Evolutionary conservation across 2,888 invertebrate genomes (phyloP).

Genomic region (Drosophila borborema): DNA sequence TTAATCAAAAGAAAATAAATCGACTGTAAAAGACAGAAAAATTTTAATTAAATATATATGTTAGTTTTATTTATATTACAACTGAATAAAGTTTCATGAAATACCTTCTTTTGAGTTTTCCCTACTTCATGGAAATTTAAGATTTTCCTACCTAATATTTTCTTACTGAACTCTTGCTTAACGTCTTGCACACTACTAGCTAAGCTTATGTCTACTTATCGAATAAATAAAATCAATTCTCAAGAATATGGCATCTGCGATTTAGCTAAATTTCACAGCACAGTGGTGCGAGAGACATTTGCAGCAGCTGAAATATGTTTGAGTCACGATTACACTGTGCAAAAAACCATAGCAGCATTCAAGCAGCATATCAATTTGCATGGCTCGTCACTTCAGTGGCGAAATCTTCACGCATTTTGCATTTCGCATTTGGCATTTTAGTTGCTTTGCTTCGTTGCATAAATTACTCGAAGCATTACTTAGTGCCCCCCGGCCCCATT

Average conservation of each 20-base stretch:
- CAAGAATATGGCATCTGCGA: neutral
- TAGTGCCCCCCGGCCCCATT: constrained; percentile 13
- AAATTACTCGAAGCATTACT: constrained; percentile 61
- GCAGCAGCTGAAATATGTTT: constrained; percentile 2
- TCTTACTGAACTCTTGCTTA: neutral
- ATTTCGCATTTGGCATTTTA: constrained; percentile 50
- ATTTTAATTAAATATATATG: no score
- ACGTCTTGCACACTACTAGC: neutral
- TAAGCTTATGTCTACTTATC: neutral
- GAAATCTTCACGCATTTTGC: constrained; percentile 67
- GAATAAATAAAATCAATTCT: neutral
- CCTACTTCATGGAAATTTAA: neutral
- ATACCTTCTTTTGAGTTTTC: neutral
- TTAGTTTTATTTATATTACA: no score
- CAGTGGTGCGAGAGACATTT: constrained; percentile 18
- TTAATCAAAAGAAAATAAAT: neutral
- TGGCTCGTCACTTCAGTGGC: constrained; percentile 61
- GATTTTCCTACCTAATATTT: neutral
- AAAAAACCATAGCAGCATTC: neutral
- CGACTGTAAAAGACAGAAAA: neutral
- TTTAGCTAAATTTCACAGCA: constrained; percentile 6
- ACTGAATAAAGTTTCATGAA: no score
- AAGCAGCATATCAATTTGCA: constrained; percentile 59
- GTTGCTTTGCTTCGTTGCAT: constrained; percentile 71
- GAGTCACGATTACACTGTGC: constrained; percentile 12